Conservation (phyloP, 2,888 invertebrate species). For the Oscheius onirici region DNA sequence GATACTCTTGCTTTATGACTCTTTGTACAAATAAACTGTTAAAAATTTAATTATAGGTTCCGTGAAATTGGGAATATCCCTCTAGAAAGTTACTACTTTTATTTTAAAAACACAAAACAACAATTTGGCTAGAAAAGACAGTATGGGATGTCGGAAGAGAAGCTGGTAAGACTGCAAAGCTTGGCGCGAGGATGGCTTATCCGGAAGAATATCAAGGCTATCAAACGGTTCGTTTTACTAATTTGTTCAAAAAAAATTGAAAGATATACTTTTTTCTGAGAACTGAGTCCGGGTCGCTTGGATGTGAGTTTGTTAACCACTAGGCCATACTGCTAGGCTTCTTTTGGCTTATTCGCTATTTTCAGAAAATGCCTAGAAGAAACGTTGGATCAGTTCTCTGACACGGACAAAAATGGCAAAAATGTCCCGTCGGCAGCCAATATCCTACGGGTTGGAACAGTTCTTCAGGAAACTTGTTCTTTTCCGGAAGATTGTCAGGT, state of each 20-base stretch:
- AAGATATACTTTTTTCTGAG: not conserved
- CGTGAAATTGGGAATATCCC: not conserved
- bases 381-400: slow-evolving; percentile 41
- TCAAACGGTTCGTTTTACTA: not conserved
- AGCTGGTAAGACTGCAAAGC: not conserved
- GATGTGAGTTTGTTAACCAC: too few species aligned
- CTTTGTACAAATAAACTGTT: too few species aligned
- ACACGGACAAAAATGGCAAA: slow-evolving; percentile 44
- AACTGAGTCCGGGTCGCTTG: not conserved
- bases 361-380: slow-evolving; percentile 30
- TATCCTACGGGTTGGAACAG: slow-evolving; percentile 34
- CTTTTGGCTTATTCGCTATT: not conserved
- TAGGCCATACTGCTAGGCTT: too few species aligned
- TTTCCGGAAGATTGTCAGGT: slow-evolving; percentile 44
- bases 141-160: slow-evolving; percentile 5
- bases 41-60: not conserved
- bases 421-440: slow-evolving; percentile 29
- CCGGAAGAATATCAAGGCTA: not conserved
- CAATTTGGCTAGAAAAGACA: not conserved
- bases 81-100: not conserved
- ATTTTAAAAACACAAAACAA: not conserved
- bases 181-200: not conserved
- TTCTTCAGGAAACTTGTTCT: slow-evolving; percentile 27
- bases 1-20: not conserved
- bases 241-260: slow-evolving; percentile 7